Base-by-base conservation (phyloP, 2,888 invertebrate species). In the Amaurobius ferox region DNA sequence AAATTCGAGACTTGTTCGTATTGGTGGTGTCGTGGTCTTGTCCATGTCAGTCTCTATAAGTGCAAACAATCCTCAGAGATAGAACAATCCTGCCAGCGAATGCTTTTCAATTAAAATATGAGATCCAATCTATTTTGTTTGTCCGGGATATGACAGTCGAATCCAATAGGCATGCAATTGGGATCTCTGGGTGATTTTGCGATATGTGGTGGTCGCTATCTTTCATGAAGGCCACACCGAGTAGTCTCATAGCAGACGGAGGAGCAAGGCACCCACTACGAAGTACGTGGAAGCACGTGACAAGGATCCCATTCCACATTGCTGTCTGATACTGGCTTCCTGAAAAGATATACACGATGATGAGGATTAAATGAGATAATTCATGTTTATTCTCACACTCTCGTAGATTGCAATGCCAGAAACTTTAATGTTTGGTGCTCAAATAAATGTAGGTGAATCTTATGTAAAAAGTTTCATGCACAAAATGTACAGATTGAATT, bases 241-340 rank as follows among this genome's bases (percentile, higher is more conserved):
- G 35, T 62, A 28, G 71, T 32, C 76, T 83, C 83, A 83, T 72
- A 83, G 76, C 77, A 83, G 83, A 79, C 79, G 74, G 66, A 86
- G 79, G 79, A 86, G 74, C 79, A 86, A 79, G 86, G 79, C 79
- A 79, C 86, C 86, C 74, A 76, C 86, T 35, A 86, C 74, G 62
- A 79, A 32, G 39, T 80, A 72, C 76, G 77, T 80, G 87, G 87
- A 87, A 87, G 87, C 87, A 80, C 80, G 71, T 30, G 77, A 29
- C 13, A 72, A 62, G 77, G 80, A 81, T 55, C 87, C 87, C 67
- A 68, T 55, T 71, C 87, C 87, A 23, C 87, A 87, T 67, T 87
- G 87, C 71, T 87, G 86, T 19, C 71, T 76, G 32, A 87, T 77
- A 30, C 77, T 73, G 40, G 48, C 76, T 76, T 87, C 87, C 87